A percentile compares a stretch with the other conserved stretches of the same genome.
phyloP scores from a whole-genome alignment of 1,140 invertebrate species.

The Zaprionus ornatus region DNA sequence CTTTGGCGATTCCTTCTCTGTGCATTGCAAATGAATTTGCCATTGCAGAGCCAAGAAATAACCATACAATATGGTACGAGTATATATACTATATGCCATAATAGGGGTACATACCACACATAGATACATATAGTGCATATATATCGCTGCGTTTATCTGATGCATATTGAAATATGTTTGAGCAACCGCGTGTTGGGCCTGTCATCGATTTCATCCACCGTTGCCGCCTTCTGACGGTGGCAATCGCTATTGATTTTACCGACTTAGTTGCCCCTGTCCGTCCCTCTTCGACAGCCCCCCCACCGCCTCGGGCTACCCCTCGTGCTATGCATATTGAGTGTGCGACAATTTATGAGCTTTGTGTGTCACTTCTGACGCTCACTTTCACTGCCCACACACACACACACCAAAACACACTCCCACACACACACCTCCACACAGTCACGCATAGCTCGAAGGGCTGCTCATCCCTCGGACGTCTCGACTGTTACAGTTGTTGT shows the following conservation, averaged over 20 bases:
- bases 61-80: neutral
- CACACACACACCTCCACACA: slow-evolving; percentile 27
- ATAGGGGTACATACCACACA: neutral
- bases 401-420: slow-evolving; percentile 20
- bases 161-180: slow-evolving; percentile 42
- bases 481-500: slow-evolving; percentile 57
- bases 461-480: slow-evolving; percentile 56
- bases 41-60: slow-evolving; percentile 20
- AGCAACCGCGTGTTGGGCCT: neutral
- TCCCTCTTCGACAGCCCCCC: neutral
- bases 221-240: slow-evolving; percentile 34
- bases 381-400: slow-evolving; percentile 64
- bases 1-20: slow-evolving; percentile 18
- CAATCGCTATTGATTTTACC: slow-evolving; percentile 75
- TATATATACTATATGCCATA: neutral
- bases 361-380: slow-evolving; percentile 79
- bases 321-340: slow-evolving; percentile 64
- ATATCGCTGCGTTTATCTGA: slow-evolving; percentile 4
- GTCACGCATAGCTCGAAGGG: slow-evolving; percentile 53
- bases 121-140: neutral
- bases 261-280: slow-evolving; percentile 6
- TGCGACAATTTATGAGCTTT: slow-evolving; percentile 79
- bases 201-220: slow-evolving; percentile 58
- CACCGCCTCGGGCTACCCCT: neutral
- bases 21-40: slow-evolving; percentile 42